A percentile compares a stretch with the other conserved stretches of the same genome.
phyloP scores from a whole-genome alignment of 2,888 invertebrate species.

The Eurytoma californica region DNA sequence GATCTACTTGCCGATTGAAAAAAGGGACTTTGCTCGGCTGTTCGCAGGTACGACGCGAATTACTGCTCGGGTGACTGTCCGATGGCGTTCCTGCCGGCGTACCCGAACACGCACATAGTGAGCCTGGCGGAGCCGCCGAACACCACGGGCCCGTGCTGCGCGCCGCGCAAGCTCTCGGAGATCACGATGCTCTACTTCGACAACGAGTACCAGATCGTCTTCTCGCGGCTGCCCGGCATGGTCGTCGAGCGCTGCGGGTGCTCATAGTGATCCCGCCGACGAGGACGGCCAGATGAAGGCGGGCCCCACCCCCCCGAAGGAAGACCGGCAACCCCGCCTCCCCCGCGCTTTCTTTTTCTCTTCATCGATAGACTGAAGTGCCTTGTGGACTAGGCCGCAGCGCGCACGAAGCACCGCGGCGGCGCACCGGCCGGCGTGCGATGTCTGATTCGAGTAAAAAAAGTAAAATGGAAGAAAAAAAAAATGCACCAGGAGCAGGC shows the following conservation, averaged over 20 bases:
- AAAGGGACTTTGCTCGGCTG: constrained; percentile 18
- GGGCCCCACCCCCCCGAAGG: not conserved
- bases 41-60: constrained; percentile 88
- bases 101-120: constrained; percentile 91
- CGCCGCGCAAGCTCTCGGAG: constrained; percentile 90
- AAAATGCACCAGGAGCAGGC: not conserved
- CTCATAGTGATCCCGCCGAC: constrained; percentile 78
- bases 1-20: constrained; percentile 23
- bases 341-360: constrained; percentile 46
- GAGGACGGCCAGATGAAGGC: constrained; percentile 1
- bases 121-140: constrained; percentile 86
- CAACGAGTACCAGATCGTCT: constrained; percentile 89
- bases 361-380: constrained; percentile 69
- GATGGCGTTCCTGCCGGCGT: constrained; percentile 89
- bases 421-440: not conserved
- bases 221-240: constrained; percentile 93
- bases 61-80: constrained; percentile 97
- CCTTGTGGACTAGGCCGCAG: constrained; percentile 61
- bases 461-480: constrained; percentile 13
- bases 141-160: constrained; percentile 93
- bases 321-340: constrained; percentile 8
- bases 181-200: constrained; percentile 96
- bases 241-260: constrained; percentile 95
- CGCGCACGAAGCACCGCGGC: constrained; percentile 5
- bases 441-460: not conserved